phyloP scores from a whole-genome alignment of 2,113 vertebrate genomes.

The Periophthalmodon schlosseri region DNA sequence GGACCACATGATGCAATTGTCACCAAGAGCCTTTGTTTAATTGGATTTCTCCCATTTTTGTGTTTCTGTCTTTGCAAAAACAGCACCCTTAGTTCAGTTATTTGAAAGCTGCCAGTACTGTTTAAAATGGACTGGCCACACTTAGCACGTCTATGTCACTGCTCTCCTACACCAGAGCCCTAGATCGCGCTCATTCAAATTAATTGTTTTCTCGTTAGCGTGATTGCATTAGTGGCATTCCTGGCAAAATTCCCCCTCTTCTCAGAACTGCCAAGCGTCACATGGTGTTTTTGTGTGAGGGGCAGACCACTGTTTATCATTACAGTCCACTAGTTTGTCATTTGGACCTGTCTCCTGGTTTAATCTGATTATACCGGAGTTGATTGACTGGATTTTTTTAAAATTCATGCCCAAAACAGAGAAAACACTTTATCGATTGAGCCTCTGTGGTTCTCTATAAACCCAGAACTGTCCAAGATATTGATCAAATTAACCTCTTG shows the following conservation, averaged over 20 bases:
- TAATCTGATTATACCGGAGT: conserved; percentile 70
- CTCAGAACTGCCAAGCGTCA: conserved; percentile 54
- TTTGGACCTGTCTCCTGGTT: conserved; percentile 54
- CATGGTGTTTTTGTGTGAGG: conserved; percentile 66
- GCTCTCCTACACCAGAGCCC: conserved; percentile 1
- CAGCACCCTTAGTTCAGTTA: conserved; percentile 7
- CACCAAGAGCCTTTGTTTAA: conserved; percentile 50
- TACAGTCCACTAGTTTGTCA: conserved; percentile 50
- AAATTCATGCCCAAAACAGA: conserved; percentile 44
- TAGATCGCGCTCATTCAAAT: conserved; percentile 40
- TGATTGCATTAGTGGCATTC: conserved; percentile 72
- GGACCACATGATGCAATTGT: conserved; percentile 67
- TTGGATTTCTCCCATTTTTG: conserved; percentile 45
- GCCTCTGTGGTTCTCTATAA: conserved; percentile 23
- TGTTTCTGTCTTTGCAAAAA: conserved; percentile 32
- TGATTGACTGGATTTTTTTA: conserved; percentile 58
- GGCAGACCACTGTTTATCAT: conserved; percentile 63
- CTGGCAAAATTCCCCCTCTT: conserved; percentile 53
- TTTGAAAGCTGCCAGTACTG: conserved; percentile 15
- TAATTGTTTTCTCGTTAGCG: conserved; percentile 66
- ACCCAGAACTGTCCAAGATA: conserved; percentile 17
- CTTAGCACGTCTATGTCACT: conserved; percentile 17
- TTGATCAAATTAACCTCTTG: conserved; percentile 45
- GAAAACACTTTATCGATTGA: conserved; percentile 47
- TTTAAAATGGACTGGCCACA: neutral